Conservation (phyloP, 2,113 vertebrate species). For the Oncorhynchus keta region DNA sequence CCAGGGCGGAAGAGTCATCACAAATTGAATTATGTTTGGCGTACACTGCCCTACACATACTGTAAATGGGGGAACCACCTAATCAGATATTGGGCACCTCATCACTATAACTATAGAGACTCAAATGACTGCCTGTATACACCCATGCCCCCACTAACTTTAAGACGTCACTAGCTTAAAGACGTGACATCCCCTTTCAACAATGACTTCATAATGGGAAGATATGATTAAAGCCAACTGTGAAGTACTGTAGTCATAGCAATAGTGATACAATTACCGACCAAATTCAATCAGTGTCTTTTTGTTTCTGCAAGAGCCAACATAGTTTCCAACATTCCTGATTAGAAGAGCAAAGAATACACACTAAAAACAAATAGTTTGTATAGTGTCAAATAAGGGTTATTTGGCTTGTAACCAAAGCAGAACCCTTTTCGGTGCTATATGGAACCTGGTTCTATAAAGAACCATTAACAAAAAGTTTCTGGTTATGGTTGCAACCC, state of each 20-base stretch:
- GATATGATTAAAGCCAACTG: slow-evolving; percentile 50
- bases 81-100: slow-evolving; percentile 79
- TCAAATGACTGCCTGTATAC: slow-evolving; percentile 71
- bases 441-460: too few species aligned
- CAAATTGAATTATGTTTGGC: slow-evolving; percentile 74
- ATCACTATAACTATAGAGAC: slow-evolving; percentile 75
- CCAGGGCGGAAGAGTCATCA: slow-evolving; percentile 56
- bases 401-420: too few species aligned
- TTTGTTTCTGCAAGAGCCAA: slow-evolving; percentile 36
- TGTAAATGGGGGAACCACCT: slow-evolving; percentile 85
- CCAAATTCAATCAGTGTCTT: slow-evolving; percentile 40
- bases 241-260: slow-evolving; percentile 49
- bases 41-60: slow-evolving; percentile 52
- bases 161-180: slow-evolving; percentile 72
- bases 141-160: slow-evolving; percentile 67
- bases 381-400: too few species aligned
- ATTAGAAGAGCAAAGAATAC: slow-evolving; percentile 8
- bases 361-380: background rate
- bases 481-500: too few species aligned
- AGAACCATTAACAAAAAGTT: too few species aligned
- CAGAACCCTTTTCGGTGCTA: too few species aligned
- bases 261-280: slow-evolving; percentile 47
- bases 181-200: slow-evolving; percentile 67
- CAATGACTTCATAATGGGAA: slow-evolving; percentile 54
- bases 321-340: slow-evolving; percentile 5